phyloP scores from a whole-genome alignment of 2,113 vertebrate genomes.

The Chauna torquata region DNA sequence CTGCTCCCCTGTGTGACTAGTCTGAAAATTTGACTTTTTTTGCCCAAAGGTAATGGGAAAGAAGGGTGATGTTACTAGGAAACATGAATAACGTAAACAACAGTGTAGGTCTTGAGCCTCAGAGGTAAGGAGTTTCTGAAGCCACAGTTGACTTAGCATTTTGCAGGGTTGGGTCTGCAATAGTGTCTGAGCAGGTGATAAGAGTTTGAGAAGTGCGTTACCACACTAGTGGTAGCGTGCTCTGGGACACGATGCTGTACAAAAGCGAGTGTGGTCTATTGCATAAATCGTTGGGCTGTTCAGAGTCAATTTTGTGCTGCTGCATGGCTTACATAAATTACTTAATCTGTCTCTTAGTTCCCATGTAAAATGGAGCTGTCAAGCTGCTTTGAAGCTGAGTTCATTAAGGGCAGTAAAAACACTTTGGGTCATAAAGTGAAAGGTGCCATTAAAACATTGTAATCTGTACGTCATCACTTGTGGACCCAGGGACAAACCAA shows the following conservation, averaged over 20 bases:
- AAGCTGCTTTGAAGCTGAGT: neutral
- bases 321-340: neutral
- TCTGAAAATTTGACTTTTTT: neutral
- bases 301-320: neutral
- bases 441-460: neutral
- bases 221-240: neutral
- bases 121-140: neutral
- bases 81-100: neutral
- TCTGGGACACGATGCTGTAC: neutral
- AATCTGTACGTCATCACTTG: neutral
- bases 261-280: neutral
- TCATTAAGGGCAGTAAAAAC: conserved; percentile 23
- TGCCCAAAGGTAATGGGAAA: neutral
- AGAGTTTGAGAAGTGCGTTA: neutral
- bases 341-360: neutral
- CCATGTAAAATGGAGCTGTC: neutral
- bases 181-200: neutral
- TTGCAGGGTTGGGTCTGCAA: neutral
- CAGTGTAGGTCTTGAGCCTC: neutral
- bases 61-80: neutral
- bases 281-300: neutral
- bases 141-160: neutral
- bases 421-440: neutral
- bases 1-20: neutral
- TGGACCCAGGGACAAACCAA: neutral